These are phyloP conservation scores for Muraenolepis orangiensis DNA, from an alignment of 2,797 vertebrate species.

Conservation along the genomic window DNA sequence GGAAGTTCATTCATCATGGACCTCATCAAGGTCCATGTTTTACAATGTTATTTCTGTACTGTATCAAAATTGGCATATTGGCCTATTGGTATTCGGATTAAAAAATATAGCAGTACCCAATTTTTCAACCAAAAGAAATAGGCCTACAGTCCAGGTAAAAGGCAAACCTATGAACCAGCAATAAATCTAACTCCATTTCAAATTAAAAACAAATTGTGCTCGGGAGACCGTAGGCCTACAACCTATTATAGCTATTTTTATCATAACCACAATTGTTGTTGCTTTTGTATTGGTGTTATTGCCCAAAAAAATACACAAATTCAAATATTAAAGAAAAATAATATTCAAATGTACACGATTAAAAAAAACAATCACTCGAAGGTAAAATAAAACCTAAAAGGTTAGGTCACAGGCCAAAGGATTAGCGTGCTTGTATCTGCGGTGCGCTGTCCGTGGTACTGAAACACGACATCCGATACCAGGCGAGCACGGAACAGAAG, in stretches of 20 bases:
- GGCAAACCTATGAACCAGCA: not conserved
- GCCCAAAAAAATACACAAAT: not conserved
- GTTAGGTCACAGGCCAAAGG: slow-evolving; percentile 25
- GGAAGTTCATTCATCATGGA: not conserved
- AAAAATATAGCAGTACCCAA: not conserved
- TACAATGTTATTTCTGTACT: not conserved
- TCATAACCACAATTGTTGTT: not conserved
- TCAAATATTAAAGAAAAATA: not conserved
- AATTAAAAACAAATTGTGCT: not conserved
- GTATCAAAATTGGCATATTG: not conserved
- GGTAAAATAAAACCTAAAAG: not conserved
- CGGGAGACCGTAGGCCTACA: no score
- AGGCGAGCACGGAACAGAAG: not conserved
- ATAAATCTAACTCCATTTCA: not conserved
- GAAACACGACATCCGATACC: slow-evolving; percentile 49
- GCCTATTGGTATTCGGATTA: not conserved
- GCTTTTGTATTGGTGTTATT: not conserved
- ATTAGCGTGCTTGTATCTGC: slow-evolving; percentile 11
- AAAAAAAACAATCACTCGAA: not conserved
- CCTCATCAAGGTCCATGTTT: no score
- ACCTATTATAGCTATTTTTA: not conserved
- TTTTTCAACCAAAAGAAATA: no score
- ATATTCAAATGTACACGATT: not conserved
- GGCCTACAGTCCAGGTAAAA: not conserved
- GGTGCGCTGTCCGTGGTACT: slow-evolving; percentile 78